These are phyloP conservation scores for Xyrichtys novacula DNA, from an alignment of 2,797 vertebrate species.

Conservation along the genomic window DNA sequence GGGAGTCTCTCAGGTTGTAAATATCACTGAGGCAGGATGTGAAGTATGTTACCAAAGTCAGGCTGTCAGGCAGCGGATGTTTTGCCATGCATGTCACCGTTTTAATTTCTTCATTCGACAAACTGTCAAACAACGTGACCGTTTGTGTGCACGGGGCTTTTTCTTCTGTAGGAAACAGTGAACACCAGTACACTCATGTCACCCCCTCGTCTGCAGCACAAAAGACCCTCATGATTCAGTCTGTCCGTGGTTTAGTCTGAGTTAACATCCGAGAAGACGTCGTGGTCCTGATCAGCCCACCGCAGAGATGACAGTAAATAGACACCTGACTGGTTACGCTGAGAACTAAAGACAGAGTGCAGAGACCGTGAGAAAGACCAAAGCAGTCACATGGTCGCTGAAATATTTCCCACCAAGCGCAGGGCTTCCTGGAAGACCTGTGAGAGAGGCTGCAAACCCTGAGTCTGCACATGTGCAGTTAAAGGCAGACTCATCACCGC, in stretches of 20 bases:
- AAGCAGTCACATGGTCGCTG: constrained; percentile 3
- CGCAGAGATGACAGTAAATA: constrained; percentile 47
- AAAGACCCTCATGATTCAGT: constrained; percentile 37
- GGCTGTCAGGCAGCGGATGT: not conserved
- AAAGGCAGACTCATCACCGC: constrained; percentile 4
- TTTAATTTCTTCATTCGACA: too few relatives aligned
- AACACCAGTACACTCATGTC: constrained; percentile 46
- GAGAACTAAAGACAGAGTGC: constrained; percentile 3
- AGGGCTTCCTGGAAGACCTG: constrained; percentile 52
- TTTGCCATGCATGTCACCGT: not conserved
- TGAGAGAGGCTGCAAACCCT: not conserved
- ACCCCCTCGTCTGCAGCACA: not conserved
- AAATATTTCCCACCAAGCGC: constrained; percentile 30
- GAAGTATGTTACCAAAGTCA: not conserved
- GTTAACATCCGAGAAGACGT: constrained; percentile 58
- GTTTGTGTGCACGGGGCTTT: too few relatives aligned
- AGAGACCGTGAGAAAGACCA: constrained; percentile 9
- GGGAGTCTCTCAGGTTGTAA: constrained; percentile 24
- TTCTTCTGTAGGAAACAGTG: not conserved
- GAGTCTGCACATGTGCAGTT: not conserved
- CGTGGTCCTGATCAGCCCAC: constrained; percentile 18
- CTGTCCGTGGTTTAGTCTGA: not conserved
- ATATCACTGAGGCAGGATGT: constrained; percentile 24
- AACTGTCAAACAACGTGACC: too few relatives aligned
- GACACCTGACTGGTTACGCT: not conserved